These are phyloP conservation scores for Trachops cirrhosus DNA, from an alignment of 2,797 vertebrate genomes.

Conservation along the genomic window DNA sequence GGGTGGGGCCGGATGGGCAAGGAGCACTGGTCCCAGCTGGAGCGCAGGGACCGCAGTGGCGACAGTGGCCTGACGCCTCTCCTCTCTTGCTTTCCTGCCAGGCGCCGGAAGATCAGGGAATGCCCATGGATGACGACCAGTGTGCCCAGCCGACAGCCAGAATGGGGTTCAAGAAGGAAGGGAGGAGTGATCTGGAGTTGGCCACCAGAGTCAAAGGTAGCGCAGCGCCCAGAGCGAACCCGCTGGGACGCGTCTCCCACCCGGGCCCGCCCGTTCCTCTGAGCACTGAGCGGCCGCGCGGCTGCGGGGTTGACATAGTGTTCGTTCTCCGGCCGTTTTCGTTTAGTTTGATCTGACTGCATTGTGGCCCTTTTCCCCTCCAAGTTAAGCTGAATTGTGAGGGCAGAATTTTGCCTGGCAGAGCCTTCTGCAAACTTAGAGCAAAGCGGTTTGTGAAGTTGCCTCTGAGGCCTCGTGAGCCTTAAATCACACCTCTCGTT, in stretches of 20 bases:
- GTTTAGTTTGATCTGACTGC: background rate
- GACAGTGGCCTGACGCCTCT: background rate
- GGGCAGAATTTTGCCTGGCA: background rate
- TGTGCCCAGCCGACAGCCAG: conserved; percentile 69
- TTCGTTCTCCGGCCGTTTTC: background rate
- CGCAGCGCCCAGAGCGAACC: background rate
- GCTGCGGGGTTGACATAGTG: rapidly evolving
- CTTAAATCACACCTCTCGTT: background rate
- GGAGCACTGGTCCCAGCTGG: background rate
- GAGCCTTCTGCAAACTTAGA: background rate
- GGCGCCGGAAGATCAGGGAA: conserved; percentile 76
- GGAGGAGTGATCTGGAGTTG: conserved; percentile 76
- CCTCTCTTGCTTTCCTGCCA: conserved; percentile 32
- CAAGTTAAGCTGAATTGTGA: background rate
- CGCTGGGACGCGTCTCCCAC: background rate
- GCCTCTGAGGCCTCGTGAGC: background rate
- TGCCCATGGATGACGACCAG: conserved; percentile 75
- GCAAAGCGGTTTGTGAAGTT: background rate
- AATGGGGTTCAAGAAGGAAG: conserved; percentile 73
- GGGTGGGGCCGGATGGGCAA: background rate
- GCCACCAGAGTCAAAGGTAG: conserved; percentile 77
- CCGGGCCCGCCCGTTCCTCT: rapidly evolving
- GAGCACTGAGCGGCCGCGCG: rapidly evolving
- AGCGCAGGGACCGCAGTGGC: rapidly evolving
- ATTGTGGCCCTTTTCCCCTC: background rate